Percentiles rank a stretch among this genome's conserved stretches.
Evolutionary conservation across 2,113 vertebrate genomes (phyloP).

Genomic region (Nibea albiflora): DNA sequence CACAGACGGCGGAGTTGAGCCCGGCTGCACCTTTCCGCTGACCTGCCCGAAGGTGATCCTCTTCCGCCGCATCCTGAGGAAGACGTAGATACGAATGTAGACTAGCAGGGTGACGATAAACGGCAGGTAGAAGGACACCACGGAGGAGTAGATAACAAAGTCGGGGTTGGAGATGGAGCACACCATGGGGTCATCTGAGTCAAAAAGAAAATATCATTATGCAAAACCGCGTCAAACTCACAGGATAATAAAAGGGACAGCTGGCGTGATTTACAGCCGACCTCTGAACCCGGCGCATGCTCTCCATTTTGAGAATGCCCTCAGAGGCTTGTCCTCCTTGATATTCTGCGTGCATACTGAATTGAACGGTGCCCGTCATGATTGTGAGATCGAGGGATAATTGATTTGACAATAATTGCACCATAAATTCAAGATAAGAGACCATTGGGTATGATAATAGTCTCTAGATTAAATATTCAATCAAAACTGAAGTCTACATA

Average conservation of each 20-base stretch:
- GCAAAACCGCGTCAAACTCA: constrained; percentile 17
- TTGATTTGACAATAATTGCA: constrained; percentile 34
- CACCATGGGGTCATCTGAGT: constrained; percentile 88
- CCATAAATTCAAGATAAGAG: constrained; percentile 25
- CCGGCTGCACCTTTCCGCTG: constrained; percentile 85
- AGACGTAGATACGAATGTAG: constrained; percentile 93
- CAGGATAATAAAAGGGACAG: background rate
- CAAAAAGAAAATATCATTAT: constrained; percentile 17
- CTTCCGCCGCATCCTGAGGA: constrained; percentile 90
- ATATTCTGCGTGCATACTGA: background rate
- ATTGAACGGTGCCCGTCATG: background rate
- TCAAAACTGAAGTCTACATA: constrained; percentile 14
- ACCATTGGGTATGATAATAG: constrained; percentile 21
- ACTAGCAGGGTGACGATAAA: constrained; percentile 93
- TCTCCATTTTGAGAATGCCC: constrained; percentile 14
- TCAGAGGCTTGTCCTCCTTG: background rate
- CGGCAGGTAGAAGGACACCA: constrained; percentile 96
- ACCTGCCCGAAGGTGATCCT: constrained; percentile 88
- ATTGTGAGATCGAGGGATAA: constrained; percentile 1
- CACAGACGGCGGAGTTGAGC: constrained; percentile 57
- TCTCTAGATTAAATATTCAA: constrained; percentile 4
- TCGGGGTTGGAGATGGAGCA: constrained; percentile 97
- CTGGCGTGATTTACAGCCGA: constrained; percentile 3
- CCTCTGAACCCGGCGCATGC: constrained; percentile 10
- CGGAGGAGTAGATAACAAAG: constrained; percentile 95